Evolutionary conservation across 2,113 vertebrate genomes (phyloP), one percentile per base, ranked within the genome.

Genomic region (Thunnus maccoyii): DNA sequence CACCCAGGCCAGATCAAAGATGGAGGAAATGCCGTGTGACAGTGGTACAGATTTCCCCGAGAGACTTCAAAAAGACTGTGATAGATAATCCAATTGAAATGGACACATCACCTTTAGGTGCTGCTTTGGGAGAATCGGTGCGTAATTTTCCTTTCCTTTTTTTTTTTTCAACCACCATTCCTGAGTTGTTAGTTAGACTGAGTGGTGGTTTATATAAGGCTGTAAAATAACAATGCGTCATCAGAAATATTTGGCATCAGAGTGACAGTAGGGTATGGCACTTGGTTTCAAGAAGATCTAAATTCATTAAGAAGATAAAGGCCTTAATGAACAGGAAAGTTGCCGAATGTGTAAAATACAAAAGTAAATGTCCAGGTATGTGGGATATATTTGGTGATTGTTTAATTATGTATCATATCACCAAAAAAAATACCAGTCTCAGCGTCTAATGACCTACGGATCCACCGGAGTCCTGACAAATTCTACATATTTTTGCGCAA

Each of bases 1-100:
- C 87, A 86, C 86, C 71, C 30, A 58, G 63, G 50, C n/a, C 68
- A 85, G 94, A 95, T 95, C 93, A 95, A 95, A 94, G 94, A 80
- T 90, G 41, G 72, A 85, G 90, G 86, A 93, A 92, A 94, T 86
- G 1, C 46, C 5, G n/a, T 52, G 78, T 85, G 93, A 94, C 93
- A 93, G 86, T 73, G 76, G 80, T 76, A 20, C 90, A 87, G 84
- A 90, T 84, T 91, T 89, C 76, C 76, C 56, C 54, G 2, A 74
- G 75, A 61, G 67, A 93, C 92, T 92, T 92, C 90, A 90, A 92
- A 94, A 56, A 88, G 85, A 50, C 79, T 55, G 58, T 8, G 8
- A 78, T 48, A 81, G 86, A 89, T 94, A 92, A 94, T 94, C 94
- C 91, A 74, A 86, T 88, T 52, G 81, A 78, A 86, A 87, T 80